These are phyloP conservation scores for Gallinago stenura DNA, from an alignment of 2,797 vertebrate species.

Conservation along the genomic window DNA sequence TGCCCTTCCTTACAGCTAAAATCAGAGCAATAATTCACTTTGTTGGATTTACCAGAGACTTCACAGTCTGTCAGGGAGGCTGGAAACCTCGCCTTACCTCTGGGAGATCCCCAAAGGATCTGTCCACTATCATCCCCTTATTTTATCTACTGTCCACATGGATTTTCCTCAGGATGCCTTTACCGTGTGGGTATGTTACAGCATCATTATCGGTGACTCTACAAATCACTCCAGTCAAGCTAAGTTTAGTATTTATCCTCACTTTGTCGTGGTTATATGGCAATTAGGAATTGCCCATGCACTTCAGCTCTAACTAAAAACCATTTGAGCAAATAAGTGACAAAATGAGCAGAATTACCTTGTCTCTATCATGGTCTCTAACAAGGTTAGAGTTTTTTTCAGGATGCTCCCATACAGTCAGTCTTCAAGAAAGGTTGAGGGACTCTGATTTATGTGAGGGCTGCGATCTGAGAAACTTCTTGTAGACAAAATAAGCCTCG, in stretches of 20 bases:
- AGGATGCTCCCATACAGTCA: background rate
- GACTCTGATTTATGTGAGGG: background rate
- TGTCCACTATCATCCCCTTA: background rate
- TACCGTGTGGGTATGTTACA: background rate
- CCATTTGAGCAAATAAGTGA: background rate
- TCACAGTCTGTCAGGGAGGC: background rate
- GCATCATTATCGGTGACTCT: background rate
- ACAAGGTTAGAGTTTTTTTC: background rate
- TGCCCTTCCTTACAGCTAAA: background rate
- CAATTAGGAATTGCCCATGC: background rate
- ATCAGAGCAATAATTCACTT: background rate
- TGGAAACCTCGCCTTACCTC: background rate
- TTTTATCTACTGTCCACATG: background rate
- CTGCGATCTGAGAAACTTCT: background rate
- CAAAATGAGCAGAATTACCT: background rate
- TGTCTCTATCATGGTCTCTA: background rate
- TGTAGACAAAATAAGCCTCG: background rate
- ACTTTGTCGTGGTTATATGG: background rate
- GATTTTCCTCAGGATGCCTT: background rate
- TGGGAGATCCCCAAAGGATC: background rate
- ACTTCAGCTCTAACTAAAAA: background rate
- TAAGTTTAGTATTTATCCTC: background rate
- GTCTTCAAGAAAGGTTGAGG: background rate
- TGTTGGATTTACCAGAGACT: background rate
- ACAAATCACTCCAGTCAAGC: background rate